A percentile compares a stretch with the other conserved stretches of the same genome.
Evolutionary conservation across 2,113 vertebrate species (phyloP).

Genomic region (Xiphophorus couchianus): DNA sequence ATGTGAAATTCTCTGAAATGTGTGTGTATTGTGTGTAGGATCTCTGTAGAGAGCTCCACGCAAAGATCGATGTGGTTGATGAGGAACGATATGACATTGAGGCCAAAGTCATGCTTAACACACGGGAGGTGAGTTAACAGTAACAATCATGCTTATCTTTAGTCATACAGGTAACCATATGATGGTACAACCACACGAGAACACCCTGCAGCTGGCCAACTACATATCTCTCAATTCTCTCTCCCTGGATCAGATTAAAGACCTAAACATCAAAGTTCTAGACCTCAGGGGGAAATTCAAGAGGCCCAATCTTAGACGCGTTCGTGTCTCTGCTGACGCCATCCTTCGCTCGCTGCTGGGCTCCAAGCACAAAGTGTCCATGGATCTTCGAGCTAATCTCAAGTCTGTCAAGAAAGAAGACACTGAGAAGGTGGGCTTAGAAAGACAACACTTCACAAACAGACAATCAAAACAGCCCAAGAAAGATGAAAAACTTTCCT

Average conservation of each 20-base stretch:
- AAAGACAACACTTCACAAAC: not conserved
- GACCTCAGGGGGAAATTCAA: constrained; percentile 96
- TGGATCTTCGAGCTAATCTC: constrained; percentile 94
- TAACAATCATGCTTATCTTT: not conserved
- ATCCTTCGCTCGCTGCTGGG: constrained; percentile 94
- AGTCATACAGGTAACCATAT: not conserved
- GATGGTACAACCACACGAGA: not conserved
- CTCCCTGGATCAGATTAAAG: constrained; percentile 83
- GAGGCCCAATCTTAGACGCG: constrained; percentile 86
- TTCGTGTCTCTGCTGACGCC: constrained; percentile 91
- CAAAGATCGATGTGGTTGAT: constrained; percentile 89
- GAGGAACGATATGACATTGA: constrained; percentile 94
- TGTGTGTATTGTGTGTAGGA: constrained; percentile 75
- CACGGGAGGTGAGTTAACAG: constrained; percentile 86
- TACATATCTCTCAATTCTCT: not conserved
- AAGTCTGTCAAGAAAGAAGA: constrained; percentile 98
- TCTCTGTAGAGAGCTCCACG: constrained; percentile 89
- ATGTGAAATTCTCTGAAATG: not conserved
- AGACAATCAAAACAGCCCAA: not conserved
- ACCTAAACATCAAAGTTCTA: constrained; percentile 91
- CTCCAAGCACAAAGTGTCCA: constrained; percentile 97
- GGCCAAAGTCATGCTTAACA: constrained; percentile 92
- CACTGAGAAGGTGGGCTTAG: constrained; percentile 87
- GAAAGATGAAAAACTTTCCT: not conserved
- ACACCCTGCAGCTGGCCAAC: not conserved